Evolutionary conservation across 2,113 vertebrate species (phyloP), one percentile per base, ranked within the genome.

Genomic region (Abramis brama): DNA sequence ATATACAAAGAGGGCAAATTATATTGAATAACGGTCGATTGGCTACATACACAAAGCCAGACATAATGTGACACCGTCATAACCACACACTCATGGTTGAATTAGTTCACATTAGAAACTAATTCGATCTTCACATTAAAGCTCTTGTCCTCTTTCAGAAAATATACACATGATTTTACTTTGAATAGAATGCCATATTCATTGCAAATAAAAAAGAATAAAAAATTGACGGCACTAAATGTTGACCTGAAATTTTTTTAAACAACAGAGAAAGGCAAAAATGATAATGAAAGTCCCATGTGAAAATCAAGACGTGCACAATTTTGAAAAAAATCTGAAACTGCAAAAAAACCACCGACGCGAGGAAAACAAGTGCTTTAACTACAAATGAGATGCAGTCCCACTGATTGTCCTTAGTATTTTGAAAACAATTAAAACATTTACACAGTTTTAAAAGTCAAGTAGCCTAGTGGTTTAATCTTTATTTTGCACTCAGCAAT

Each of bases 391-490:
- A n/a, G 30, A 59, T n/a, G 33, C 52, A 15, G 36, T 15, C 12
- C 7, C 11, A 79, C 2, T 64, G 79, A 64, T 81, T 25, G 25
- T 66, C 13, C n/a, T 50, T 50, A 8, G 12, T 75, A n/a, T 75
- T 23, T 47, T 75, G 43, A 75, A 47, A 75, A 47, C 6, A 75
- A 7, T 23, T 12, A 23, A 78, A 78, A 36, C 10, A 57, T 60
- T 2, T 60, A 79, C 55, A 79, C 19, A 21, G 8, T 55, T 30
- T 55, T 57, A n/a, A 3, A 62, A n/a, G 4, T 80, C n/a, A 1
- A 64, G 59, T 60, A 81, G n/a, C 59, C 43, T 81, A 81, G 79
- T 47, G 79, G 39, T 80, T 80, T 80, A 25, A 59, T 15, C 30
- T 15, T 43, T 25, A 25, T 45, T 74, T 47, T 47, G 71, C 43